Conservation (phyloP, 2,888 invertebrate species). For the Eristalinus sepulchralis region DNA sequence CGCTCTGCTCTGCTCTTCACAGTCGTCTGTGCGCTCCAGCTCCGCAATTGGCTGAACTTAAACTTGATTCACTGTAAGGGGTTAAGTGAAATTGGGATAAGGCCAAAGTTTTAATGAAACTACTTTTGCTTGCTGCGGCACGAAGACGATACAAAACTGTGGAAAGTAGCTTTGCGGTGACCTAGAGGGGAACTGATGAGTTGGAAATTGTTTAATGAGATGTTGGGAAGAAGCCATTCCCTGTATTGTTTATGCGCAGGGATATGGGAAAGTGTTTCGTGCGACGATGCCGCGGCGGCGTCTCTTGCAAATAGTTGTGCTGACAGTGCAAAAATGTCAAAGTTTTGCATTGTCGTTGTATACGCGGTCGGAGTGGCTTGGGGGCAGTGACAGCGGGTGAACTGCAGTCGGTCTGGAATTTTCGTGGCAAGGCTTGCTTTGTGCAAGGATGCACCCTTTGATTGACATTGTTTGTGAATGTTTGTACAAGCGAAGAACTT, state of each 20-base stretch:
- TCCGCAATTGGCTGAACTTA: neutral
- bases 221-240: neutral
- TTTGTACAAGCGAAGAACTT: neutral
- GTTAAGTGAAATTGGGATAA: neutral
- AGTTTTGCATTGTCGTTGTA: neutral
- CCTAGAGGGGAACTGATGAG: neutral
- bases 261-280: neutral
- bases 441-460: neutral
- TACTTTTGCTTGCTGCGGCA: neutral
- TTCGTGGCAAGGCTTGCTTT: neutral
- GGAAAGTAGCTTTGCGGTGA: neutral
- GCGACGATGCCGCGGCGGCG: neutral
- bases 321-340: neutral
- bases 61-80: neutral
- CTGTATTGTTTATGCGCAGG: neutral
- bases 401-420: neutral
- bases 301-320: neutral
- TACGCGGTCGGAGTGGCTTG: neutral
- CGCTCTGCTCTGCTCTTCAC: neutral
- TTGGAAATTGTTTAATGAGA: neutral
- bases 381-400: neutral
- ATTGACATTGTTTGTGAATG: neutral
- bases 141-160: neutral
- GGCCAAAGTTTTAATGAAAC: neutral
- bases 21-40: neutral